Percentiles rank a stretch among this genome's conserved stretches.
phyloP scores from a whole-genome alignment of 2,797 vertebrate species.

The Scarus forsteni region DNA sequence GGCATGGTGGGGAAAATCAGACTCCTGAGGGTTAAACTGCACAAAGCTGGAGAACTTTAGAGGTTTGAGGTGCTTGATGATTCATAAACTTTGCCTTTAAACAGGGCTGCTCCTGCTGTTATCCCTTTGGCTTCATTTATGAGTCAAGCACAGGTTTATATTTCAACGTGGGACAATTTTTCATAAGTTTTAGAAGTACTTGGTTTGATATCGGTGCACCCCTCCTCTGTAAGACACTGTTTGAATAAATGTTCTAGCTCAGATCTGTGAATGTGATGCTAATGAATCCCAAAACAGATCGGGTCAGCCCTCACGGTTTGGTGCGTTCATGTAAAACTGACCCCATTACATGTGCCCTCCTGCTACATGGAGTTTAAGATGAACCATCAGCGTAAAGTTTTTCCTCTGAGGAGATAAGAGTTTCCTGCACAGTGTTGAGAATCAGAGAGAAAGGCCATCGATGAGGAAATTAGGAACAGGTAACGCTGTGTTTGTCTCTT shows the following conservation, averaged over 20 bases:
- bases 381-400: constrained; percentile 16
- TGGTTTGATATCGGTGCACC: too few relatives aligned
- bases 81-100: too few relatives aligned
- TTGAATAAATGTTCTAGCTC: constrained; percentile 4
- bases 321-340: constrained; percentile 30
- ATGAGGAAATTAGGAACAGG: constrained; percentile 73
- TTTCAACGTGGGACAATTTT: too few relatives aligned
- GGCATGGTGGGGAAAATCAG: too few relatives aligned
- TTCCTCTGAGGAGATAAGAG: constrained; percentile 56
- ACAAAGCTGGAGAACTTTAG: too few relatives aligned
- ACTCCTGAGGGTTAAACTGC: too few relatives aligned
- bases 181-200: too few relatives aligned
- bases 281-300: constrained; percentile 38
- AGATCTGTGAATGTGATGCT: constrained; percentile 27
- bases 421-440: constrained; percentile 82
- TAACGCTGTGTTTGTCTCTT: constrained; percentile 60
- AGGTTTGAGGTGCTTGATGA: too few relatives aligned
- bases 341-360: constrained; percentile 16
- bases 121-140: too few relatives aligned
- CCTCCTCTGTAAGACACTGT: too few relatives aligned
- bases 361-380: constrained; percentile 45
- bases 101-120: too few relatives aligned
- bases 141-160: too few relatives aligned
- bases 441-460: constrained; percentile 79
- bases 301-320: constrained; percentile 38